These are phyloP conservation scores for Parazoanthus atlanticus DNA, from an alignment of 92 coral and sea anemone genomes.

Conservation along the genomic window DNA sequence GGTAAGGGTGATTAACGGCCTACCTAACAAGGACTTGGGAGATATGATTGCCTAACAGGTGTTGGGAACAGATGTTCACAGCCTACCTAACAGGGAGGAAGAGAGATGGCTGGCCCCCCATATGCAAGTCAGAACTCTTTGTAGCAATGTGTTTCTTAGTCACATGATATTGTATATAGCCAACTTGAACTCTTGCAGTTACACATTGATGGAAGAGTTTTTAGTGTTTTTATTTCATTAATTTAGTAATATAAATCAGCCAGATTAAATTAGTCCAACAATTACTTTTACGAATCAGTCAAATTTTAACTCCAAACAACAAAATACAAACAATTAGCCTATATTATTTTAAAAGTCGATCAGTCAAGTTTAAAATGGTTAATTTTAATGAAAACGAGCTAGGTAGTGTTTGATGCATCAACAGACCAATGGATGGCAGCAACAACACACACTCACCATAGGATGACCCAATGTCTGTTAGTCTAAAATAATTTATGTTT, in stretches of 20 bases:
- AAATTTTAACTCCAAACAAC: background rate
- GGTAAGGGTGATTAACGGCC: too few species aligned
- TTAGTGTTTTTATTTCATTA: background rate
- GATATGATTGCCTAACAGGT: too few species aligned
- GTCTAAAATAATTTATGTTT: background rate
- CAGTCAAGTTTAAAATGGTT: background rate
- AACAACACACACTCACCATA: background rate
- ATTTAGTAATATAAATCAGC: background rate
- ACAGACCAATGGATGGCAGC: background rate
- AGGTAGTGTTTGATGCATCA: background rate
- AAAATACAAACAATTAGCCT: background rate
- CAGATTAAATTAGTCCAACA: background rate
- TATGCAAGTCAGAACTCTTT: background rate
- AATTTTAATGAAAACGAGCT: background rate
- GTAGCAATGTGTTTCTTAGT: background rate
- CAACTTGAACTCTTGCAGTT: constrained; percentile 25
- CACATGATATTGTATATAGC: background rate
- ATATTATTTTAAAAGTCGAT: background rate
- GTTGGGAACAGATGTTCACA: too few species aligned
- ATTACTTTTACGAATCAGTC: background rate
- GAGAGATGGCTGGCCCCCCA: background rate
- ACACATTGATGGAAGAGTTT: background rate
- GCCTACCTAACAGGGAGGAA: background rate
- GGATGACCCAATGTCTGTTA: background rate
- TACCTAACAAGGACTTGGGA: too few species aligned